phyloP scores from a whole-genome alignment of 2,797 vertebrate genomes.

The Lithobates pipiens region DNA sequence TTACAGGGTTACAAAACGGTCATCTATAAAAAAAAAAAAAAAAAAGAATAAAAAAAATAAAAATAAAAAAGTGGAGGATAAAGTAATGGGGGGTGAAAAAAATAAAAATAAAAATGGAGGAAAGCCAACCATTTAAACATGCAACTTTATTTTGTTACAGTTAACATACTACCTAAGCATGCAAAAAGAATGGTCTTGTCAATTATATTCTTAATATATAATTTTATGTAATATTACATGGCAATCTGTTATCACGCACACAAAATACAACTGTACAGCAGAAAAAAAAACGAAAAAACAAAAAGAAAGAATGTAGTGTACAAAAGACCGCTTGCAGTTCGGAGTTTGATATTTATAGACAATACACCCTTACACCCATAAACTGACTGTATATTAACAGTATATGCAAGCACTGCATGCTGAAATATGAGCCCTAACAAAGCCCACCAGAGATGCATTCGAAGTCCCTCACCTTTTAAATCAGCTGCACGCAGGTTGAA shows the following conservation, averaged over 20 bases:
- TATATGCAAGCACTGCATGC: conserved; percentile 80
- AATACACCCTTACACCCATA: conserved; percentile 73
- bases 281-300: conserved; percentile 76
- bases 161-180: conserved; percentile 84
- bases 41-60: too few species aligned
- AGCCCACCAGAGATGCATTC: conserved; percentile 74
- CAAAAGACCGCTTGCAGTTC: conserved; percentile 80
- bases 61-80: too few species aligned
- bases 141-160: conserved; percentile 86
- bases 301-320: conserved; percentile 73
- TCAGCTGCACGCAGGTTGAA: conserved; percentile 67
- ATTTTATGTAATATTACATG: conserved; percentile 76
- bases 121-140: conserved; percentile 82
- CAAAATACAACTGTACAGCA: conserved; percentile 84
- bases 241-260: conserved; percentile 81
- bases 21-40: not conserved
- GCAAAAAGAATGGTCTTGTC: conserved; percentile 85
- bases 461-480: conserved; percentile 65
- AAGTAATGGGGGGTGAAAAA: conserved; percentile 69
- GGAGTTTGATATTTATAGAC: conserved; percentile 77
- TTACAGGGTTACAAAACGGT: not conserved
- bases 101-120: conserved; percentile 75
- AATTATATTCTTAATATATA: conserved; percentile 62
- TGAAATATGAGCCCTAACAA: conserved; percentile 78
- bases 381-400: conserved; percentile 75